A percentile compares a stretch with the other conserved stretches of the same genome.
phyloP scores from a whole-genome alignment of 2,888 invertebrate species.

The Morpho helenor region DNA sequence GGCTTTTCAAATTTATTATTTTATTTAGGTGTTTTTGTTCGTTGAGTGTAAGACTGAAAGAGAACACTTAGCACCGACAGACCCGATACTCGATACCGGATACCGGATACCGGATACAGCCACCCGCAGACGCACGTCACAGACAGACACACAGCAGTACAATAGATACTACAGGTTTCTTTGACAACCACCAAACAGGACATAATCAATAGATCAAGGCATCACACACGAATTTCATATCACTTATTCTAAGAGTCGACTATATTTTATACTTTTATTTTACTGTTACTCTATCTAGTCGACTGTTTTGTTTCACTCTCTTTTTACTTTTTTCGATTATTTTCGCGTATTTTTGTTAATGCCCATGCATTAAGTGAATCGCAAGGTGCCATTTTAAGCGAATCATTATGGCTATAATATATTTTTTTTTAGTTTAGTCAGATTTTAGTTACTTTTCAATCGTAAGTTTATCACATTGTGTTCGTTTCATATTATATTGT shows the following conservation, averaged over 20 bases:
- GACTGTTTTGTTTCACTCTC: conserved; percentile 26
- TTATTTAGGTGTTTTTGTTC: conserved; percentile 64
- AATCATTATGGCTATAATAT: conserved; percentile 67
- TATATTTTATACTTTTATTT: conserved; percentile 29
- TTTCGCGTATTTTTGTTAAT: conserved; percentile 34
- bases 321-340: conserved; percentile 29
- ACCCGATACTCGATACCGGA: conserved; percentile 24
- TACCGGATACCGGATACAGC: conserved; percentile 25
- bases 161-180: conserved; percentile 16
- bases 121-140: conserved; percentile 60
- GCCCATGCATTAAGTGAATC: conserved; percentile 60
- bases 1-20: conserved; percentile 70
- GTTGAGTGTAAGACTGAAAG: conserved; percentile 69
- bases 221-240: conserved; percentile 29
- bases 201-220: conserved; percentile 29
- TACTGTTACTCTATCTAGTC: conserved; percentile 37
- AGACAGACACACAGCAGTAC: conserved; percentile 20
- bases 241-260: conserved; percentile 32
- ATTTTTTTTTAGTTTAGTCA: conserved; percentile 55
- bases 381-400: conserved; percentile 68
- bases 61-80: conserved; percentile 65
- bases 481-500: conserved; percentile 52
- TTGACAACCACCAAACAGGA: conserved; percentile 32
- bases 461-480: conserved; percentile 61
- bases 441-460: conserved; percentile 52